Evolutionary conservation across 2,888 invertebrate species (phyloP).

Genomic region (Pteria penguin): DNA sequence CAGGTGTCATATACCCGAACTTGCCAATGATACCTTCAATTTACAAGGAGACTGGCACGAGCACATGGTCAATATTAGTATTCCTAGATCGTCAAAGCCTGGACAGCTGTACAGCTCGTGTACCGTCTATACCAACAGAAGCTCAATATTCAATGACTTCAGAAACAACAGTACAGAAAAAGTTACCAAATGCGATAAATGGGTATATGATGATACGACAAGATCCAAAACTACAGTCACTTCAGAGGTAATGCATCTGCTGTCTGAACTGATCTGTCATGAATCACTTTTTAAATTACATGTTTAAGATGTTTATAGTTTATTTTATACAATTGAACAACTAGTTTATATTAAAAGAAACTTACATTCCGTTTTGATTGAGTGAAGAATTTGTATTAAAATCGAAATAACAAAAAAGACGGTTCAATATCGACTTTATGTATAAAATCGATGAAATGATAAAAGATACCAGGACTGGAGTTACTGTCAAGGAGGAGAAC

Average conservation of each 20-base stretch:
- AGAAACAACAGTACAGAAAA: neutral
- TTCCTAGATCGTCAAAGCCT: neutral
- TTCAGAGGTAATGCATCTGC: neutral
- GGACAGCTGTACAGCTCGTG: neutral
- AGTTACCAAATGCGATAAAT: neutral
- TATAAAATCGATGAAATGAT: too few species aligned
- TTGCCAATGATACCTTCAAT: neutral
- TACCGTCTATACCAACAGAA: neutral
- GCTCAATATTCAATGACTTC: neutral
- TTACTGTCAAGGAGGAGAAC: too few species aligned
- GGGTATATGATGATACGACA: neutral
- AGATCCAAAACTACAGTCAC: neutral
- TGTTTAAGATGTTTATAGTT: too few species aligned
- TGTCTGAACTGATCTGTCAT: too few species aligned
- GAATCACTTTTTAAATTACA: too few species aligned
- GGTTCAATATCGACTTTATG: too few species aligned
- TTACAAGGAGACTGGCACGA: neutral
- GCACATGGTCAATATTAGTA: neutral
- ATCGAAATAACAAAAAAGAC: too few species aligned
- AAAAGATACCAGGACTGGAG: too few species aligned
- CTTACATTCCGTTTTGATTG: too few species aligned
- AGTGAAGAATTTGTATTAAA: too few species aligned
- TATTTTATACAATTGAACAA: too few species aligned
- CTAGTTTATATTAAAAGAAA: too few species aligned
- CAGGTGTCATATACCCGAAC: neutral